Percentiles rank a stretch among this genome's conserved stretches.
phyloP scores from a whole-genome alignment of 1,140 invertebrate species.

The Bombus affinis region DNA sequence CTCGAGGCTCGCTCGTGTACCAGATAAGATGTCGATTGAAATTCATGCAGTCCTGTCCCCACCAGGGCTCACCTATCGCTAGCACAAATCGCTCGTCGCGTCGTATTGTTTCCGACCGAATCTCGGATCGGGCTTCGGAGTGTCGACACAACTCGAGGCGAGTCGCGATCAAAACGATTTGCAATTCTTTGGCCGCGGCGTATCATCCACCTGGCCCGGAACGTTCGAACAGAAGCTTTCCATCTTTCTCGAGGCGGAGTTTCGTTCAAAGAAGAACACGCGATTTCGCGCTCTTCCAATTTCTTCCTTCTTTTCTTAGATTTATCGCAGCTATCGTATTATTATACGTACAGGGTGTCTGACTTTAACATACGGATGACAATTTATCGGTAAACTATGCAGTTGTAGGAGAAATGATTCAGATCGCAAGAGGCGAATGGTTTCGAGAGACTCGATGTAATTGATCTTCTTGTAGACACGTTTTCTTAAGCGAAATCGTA shows the following conservation, averaged over 20 bases:
- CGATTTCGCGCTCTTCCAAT: background rate
- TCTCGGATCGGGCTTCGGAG: constrained; percentile 43
- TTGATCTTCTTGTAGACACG: no score
- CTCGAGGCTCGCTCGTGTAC: constrained; percentile 66
- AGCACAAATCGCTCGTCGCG: constrained; percentile 49
- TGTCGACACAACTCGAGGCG: constrained; percentile 45
- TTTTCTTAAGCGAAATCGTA: no score
- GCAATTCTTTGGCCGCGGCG: constrained; percentile 4
- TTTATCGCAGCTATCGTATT: no score
- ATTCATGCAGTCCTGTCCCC: constrained; percentile 75
- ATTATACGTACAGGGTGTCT: no score
- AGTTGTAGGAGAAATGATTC: no score
- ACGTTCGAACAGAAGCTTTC: no score
- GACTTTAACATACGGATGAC: no score
- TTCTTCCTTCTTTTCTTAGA: background rate
- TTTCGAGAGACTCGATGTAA: no score
- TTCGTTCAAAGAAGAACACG: background rate
- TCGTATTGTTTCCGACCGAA: constrained; percentile 57
- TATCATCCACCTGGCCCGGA: background rate
- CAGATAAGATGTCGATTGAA: constrained; percentile 81
- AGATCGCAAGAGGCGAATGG: no score
- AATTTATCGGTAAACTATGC: no score
- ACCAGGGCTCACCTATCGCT: constrained; percentile 46
- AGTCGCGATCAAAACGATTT: constrained; percentile 43
- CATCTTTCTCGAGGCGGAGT: no score